Percentiles rank a stretch among this genome's conserved stretches.
These are phyloP conservation scores for Phenacoccus solenopsis DNA, from an alignment of 1,140 invertebrate genomes.

Conservation along the genomic window DNA sequence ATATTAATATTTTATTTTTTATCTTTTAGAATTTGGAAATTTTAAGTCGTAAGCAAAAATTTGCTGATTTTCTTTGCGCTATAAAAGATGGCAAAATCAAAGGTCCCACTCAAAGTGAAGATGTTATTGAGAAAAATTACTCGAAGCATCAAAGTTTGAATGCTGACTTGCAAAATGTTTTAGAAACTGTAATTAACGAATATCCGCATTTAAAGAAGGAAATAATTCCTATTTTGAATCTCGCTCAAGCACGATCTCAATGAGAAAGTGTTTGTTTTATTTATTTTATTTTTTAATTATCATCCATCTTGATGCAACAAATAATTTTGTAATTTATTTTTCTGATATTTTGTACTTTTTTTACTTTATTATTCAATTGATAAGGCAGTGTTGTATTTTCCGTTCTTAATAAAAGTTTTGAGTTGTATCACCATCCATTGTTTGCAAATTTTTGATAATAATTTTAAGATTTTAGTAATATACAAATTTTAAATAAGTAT, in stretches of 20 bases:
- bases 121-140: background rate
- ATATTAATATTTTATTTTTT: background rate
- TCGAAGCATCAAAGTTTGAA: background rate
- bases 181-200: background rate
- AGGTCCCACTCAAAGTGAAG: background rate
- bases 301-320: too few relatives aligned
- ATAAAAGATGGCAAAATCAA: background rate
- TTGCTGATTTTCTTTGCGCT: background rate
- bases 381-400: too few relatives aligned
- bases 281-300: background rate
- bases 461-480: too few relatives aligned
- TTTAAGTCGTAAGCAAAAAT: background rate
- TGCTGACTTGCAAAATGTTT: background rate
- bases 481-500: too few relatives aligned
- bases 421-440: too few relatives aligned
- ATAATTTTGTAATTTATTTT: too few relatives aligned
- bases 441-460: too few relatives aligned
- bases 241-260: background rate
- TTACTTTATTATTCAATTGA: too few relatives aligned
- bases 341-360: too few relatives aligned
- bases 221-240: background rate
- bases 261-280: too few relatives aligned
- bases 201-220: background rate
- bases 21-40: constrained; percentile 7
- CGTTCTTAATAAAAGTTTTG: too few relatives aligned